Evolutionary conservation across 2,888 invertebrate species (phyloP).

Genomic region (Pemphredon lugubris): DNA sequence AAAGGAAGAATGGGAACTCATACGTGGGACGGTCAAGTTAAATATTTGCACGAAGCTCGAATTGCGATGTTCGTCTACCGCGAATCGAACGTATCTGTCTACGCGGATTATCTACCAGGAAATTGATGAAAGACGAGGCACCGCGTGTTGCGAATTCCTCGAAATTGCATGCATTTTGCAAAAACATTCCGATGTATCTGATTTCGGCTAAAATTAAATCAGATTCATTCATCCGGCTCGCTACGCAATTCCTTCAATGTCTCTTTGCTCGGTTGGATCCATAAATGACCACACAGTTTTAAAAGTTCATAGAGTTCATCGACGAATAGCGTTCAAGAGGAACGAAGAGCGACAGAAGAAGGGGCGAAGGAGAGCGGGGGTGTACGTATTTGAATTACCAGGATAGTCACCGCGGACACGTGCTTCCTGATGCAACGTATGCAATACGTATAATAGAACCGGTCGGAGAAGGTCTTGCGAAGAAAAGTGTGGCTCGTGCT

Average conservation of each 20-base stretch:
- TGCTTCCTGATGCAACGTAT: slow-evolving; percentile 9
- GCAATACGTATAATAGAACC: slow-evolving; percentile 8
- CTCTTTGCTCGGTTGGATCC: too few relatives aligned
- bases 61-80: slow-evolving; percentile 9
- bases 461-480: neutral
- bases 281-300: too few relatives aligned
- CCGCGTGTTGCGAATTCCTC: neutral
- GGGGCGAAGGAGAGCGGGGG: too few relatives aligned
- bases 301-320: too few relatives aligned
- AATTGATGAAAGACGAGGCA: neutral
- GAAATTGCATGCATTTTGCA: neutral
- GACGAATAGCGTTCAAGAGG: too few relatives aligned
- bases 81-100: slow-evolving; percentile 13
- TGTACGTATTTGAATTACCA: too few relatives aligned
- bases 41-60: neutral
- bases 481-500: slow-evolving; percentile 26
- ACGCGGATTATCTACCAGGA: neutral
- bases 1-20: neutral
- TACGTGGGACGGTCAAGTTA: neutral
- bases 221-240: neutral
- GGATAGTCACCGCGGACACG: too few relatives aligned
- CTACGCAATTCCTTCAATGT: too few relatives aligned
- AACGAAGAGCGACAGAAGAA: too few relatives aligned
- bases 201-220: neutral
- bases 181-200: neutral